Base-by-base conservation (phyloP, 64 coral and sea anemone species). In the Stichodactyla helianthus region DNA sequence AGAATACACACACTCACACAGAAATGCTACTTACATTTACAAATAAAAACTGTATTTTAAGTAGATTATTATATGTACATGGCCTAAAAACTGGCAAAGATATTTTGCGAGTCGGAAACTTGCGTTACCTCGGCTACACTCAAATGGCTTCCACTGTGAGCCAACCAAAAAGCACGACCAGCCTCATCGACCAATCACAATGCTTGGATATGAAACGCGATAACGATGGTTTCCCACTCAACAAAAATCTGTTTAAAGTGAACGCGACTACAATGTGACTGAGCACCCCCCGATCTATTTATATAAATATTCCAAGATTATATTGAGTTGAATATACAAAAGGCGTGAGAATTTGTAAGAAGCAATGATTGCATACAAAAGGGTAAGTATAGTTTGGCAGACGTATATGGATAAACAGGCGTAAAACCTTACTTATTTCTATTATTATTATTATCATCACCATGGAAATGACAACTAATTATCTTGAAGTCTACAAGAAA, bases 251-350 rank as follows among this genome's bases (percentile, higher is more conserved):
- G 68, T 19, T 26, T 2, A 12, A 74, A 74, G 68, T 31, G 68
- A 74, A 74, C 68, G 68, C 25, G 26, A 5, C 5, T 74, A 74
- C 68, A 20, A 68, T 22, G 4, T 74, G 68, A 28, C 25, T 74
- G 35, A 44, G 35, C 35, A 44, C 35, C 35, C 23, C 68, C 26
- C 22, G 4, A 23, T 27, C 68, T 74, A 74, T 28, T 14, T 74
- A 31, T 74, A 74, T 74, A 74, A 74, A 74, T 74, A 74, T 74
- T 13, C 27, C 10, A 74, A 74, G 68, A 74, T 74, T 74, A 74
- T 74, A 74, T 10, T n/a, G 35, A 44, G 35, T 44, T 44, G 68
- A 74, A 74, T 74, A 31, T 74, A 74, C 68, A 74, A 74, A 74
- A 27, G 68, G 68, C 68, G 68, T 27, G n/a, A n/a, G n/a, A 31